These are phyloP conservation scores for Morus bassanus DNA, from an alignment of 2,797 vertebrate species.

Conservation along the genomic window DNA sequence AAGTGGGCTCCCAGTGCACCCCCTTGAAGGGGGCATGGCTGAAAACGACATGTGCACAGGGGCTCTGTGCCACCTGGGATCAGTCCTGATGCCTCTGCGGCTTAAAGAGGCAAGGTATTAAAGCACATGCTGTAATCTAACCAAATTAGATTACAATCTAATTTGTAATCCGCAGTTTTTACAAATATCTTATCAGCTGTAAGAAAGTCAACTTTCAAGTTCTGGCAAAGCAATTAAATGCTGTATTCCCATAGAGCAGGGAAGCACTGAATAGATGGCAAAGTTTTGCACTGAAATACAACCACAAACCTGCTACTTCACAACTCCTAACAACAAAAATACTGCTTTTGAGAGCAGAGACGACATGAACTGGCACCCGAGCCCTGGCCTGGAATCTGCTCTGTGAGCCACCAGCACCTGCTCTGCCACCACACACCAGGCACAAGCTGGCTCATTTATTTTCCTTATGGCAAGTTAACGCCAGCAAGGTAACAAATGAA, in stretches of 20 bases:
- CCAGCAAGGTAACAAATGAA: background rate
- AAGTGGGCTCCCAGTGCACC: background rate
- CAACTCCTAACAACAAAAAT: background rate
- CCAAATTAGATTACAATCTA: background rate
- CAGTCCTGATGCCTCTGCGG: background rate
- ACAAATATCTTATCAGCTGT: background rate
- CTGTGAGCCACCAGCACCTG: background rate
- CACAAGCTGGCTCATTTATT: background rate
- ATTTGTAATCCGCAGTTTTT: background rate
- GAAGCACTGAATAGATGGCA: background rate
- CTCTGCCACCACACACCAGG: background rate
- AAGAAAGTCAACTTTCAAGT: background rate
- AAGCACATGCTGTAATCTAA: background rate
- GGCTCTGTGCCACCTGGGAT: accelerated
- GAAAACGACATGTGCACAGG: accelerated
- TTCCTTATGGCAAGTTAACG: background rate
- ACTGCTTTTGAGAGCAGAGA: background rate
- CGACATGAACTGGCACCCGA: background rate
- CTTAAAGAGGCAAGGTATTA: background rate
- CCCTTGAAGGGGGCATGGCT: too few species aligned
- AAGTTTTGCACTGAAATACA: background rate
- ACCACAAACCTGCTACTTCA: background rate
- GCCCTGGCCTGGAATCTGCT: background rate
- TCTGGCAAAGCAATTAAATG: accelerated
- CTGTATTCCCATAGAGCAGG: background rate